A percentile compares a stretch with the other conserved stretches of the same genome.
Evolutionary conservation across 2,113 vertebrate species (phyloP).

Genomic region (Azemiops feae): DNA sequence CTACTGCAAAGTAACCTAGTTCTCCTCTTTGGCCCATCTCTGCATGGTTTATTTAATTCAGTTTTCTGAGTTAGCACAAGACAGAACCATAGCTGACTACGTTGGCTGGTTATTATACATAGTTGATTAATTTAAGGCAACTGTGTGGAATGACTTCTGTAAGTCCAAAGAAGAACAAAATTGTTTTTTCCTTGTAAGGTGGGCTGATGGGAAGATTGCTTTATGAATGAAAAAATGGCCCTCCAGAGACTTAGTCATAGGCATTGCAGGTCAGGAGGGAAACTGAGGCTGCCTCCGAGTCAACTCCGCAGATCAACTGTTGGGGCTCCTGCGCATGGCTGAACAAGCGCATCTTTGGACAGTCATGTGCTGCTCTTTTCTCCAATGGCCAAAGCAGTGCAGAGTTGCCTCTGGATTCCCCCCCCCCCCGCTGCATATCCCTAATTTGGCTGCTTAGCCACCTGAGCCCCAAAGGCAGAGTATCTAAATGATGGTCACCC

Average conservation of each 20-base stretch:
- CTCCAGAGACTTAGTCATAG: neutral
- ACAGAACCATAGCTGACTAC: neutral
- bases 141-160: neutral
- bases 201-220: neutral
- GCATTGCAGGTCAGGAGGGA: neutral
- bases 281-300: neutral
- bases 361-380: neutral
- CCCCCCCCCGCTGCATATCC: neutral
- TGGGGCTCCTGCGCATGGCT: accelerated
- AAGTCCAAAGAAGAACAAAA: neutral
- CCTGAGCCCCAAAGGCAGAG: neutral
- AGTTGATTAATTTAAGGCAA: neutral
- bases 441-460: neutral
- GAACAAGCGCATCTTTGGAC: neutral
- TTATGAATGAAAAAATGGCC: neutral
- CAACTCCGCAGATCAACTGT: neutral
- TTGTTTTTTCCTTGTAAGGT: neutral
- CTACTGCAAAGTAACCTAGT: neutral
- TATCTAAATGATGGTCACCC: neutral
- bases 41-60: neutral
- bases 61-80: neutral
- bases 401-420: neutral
- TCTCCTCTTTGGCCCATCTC: neutral
- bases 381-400: neutral
- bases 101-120: neutral